Evolutionary conservation across 1,140 invertebrate genomes (phyloP), one percentile per base, ranked within the genome.

Genomic region (Apis laboriosa): DNA sequence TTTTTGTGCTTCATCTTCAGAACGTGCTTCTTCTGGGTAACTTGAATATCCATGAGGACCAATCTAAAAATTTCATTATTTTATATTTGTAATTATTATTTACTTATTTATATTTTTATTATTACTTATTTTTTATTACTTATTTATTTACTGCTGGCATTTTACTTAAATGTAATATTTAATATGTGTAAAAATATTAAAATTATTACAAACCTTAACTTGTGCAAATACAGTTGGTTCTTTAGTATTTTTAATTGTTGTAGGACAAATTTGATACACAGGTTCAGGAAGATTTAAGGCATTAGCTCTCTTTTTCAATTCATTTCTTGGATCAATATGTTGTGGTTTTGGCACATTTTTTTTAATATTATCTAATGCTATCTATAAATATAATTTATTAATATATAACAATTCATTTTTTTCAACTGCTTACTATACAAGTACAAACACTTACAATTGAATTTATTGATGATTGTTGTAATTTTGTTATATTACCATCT

Each of bases 1-100:
- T 85, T 94, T 93, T 84, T 95, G 92, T 0, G 96, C 95, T 21
- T 95, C 90, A 0, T 94, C 92, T 71, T 94, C 91, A 4, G 94
- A 92, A 15, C 88, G 88, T 13, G 95, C 95, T 43, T 95, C 95
- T 28, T 94, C 88, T 0, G 96, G 96, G 89, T 96, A 96, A 71
- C 95, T 83, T 17, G 67, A 93, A 28, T 76, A 84, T 15, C 72
- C 66, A 53, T 88, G 74, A 4, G n/a, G 9, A 19, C 84, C 86
- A 34, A 88, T 58, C 87, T 88, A 34, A 5, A 64, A 11, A 66
- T 64, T 56, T 74, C 15, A 53, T 53, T 19, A 55, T 19, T 56
- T 64, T 13, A 21, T 0, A 43, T 15, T 9, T 28, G 2, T 9
- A 17, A 24, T 15, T 49, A 58, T 43, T 43, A 43, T 43, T 43